phyloP scores from a whole-genome alignment of 1,140 invertebrate genomes.

The Drosophila subpulchrella region DNA sequence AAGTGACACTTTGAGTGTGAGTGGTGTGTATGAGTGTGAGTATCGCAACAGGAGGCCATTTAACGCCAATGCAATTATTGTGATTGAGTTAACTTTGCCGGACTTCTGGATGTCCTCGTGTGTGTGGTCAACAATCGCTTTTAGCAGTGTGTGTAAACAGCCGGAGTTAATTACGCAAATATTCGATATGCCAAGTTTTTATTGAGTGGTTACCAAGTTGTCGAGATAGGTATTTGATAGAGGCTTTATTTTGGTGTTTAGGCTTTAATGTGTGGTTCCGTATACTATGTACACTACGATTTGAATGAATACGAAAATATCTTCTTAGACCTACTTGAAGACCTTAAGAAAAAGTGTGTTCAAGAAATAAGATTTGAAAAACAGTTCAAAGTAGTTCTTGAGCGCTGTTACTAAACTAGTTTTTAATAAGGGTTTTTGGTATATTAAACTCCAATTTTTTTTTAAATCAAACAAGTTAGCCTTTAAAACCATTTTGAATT shows the following conservation, averaged over 20 bases:
- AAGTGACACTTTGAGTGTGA: slow-evolving; percentile 58
- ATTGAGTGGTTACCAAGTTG: slow-evolving; percentile 31
- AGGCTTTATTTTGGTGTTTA: neutral
- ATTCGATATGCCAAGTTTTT: slow-evolving; percentile 10
- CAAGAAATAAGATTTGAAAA: too few relatives aligned
- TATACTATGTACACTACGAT: too few relatives aligned
- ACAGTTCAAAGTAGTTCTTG: too few relatives aligned
- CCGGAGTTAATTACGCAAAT: slow-evolving; percentile 39
- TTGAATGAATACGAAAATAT: neutral
- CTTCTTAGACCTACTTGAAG: too few relatives aligned
- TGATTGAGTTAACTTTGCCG: slow-evolving; percentile 68
- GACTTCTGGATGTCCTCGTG: slow-evolving; percentile 15
- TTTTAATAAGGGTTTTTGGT: too few relatives aligned
- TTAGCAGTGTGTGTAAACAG: slow-evolving; percentile 12
- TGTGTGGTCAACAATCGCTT: slow-evolving; percentile 40
- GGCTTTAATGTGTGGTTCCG: neutral
- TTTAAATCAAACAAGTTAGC: too few relatives aligned
- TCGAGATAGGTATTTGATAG: neutral
- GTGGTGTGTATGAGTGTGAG: slow-evolving; percentile 12
- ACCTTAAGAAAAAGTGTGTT: too few relatives aligned
- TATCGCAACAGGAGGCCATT: slow-evolving; percentile 19
- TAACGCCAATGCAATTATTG: slow-evolving; percentile 62
- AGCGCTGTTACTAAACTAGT: too few relatives aligned
- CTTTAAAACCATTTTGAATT: too few relatives aligned
- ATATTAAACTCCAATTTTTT: too few relatives aligned